A percentile compares a stretch with the other conserved stretches of the same genome.
These are phyloP conservation scores for Andrena fulva DNA, from an alignment of 2,888 invertebrate genomes.

Conservation along the genomic window DNA sequence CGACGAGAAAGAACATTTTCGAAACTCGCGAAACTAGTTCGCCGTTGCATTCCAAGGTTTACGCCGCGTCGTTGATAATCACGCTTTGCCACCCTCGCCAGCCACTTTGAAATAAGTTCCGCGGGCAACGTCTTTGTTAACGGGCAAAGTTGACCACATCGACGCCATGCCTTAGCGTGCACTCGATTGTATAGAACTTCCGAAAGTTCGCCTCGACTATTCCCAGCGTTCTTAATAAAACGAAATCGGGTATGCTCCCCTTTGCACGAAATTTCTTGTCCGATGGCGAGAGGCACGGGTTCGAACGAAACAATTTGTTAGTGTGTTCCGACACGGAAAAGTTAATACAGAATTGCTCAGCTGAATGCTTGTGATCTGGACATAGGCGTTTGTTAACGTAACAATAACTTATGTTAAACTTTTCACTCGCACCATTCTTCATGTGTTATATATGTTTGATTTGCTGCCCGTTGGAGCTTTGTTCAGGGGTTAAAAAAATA, in stretches of 20 bases:
- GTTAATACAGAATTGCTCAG: not conserved
- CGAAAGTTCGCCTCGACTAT: slow-evolving; percentile 14
- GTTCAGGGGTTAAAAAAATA: not conserved
- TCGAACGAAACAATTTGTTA: not conserved
- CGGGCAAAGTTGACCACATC: slow-evolving; percentile 53
- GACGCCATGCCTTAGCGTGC: not conserved
- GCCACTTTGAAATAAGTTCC: slow-evolving; percentile 52
- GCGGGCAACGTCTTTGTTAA: slow-evolving; percentile 52
- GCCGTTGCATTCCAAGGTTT: slow-evolving; percentile 12
- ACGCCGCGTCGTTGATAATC: slow-evolving; percentile 39
- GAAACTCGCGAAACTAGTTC: slow-evolving; percentile 28
- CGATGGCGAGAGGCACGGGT: not conserved
- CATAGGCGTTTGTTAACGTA: too few species aligned
- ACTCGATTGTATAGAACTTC: slow-evolving; percentile 46
- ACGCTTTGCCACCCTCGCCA: slow-evolving; percentile 38
- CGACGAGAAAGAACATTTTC: slow-evolving; percentile 18
- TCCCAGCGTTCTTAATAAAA: slow-evolving; percentile 49
- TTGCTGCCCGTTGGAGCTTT: not conserved
- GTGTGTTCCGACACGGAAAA: not conserved
- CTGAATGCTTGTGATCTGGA: too few species aligned
- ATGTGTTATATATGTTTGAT: not conserved
- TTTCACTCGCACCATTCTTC: not conserved
- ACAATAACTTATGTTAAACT: too few species aligned
- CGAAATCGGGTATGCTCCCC: slow-evolving; percentile 5
- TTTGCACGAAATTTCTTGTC: not conserved